Evolutionary conservation across 2,797 vertebrate genomes (phyloP), one percentile per base, ranked within the genome.

Genomic region (Arnoldichthys spilopterus): DNA sequence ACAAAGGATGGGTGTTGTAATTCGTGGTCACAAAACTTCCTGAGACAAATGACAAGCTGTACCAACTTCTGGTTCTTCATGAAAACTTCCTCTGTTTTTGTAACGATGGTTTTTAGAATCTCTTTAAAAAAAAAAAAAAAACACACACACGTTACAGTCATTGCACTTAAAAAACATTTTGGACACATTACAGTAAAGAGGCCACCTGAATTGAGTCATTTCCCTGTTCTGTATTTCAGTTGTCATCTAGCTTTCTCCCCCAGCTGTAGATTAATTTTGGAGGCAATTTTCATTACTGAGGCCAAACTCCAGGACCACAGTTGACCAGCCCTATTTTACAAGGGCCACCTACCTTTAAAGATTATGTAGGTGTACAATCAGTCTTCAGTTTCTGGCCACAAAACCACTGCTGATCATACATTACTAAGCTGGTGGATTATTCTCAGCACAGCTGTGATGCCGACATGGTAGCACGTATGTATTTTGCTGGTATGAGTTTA

Each of bases 1-100:
- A 80, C 26, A 66, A 77, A 54, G 49, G 71, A 45, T 51, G 5
- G 8, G 59, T 76, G 72, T 43, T 72, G n/a, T 78, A 78, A 72
- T 69, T 73, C 63, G 53, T 43, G 18, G 67, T 64, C 81, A 83
- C 81, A 84, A 87, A 88, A 85, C 66, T 70, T 87, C 84, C 72
- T 58, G 72, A 84, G 72, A 69, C 86, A 59, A 81, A 72, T 67
- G 61, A 59, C 34, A 61, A 56, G 64, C 40, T 77, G 49, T 62
- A 62, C 34, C 26, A 34, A 51, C 59, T 74, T 64, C 45, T 30
- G 30, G 45, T 73, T 74, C 49, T 49, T 66, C 34, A 43, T 67
- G 37, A 28, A 16, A 28, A 51, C 49, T 78, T 82, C 71, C 62
- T 59, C 51, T 66, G 49, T 12, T 72, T 72, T 13, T 37, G 56